Base-by-base conservation (phyloP, 1,140 invertebrate genomes). In the Drosophila ohnishii region DNA sequence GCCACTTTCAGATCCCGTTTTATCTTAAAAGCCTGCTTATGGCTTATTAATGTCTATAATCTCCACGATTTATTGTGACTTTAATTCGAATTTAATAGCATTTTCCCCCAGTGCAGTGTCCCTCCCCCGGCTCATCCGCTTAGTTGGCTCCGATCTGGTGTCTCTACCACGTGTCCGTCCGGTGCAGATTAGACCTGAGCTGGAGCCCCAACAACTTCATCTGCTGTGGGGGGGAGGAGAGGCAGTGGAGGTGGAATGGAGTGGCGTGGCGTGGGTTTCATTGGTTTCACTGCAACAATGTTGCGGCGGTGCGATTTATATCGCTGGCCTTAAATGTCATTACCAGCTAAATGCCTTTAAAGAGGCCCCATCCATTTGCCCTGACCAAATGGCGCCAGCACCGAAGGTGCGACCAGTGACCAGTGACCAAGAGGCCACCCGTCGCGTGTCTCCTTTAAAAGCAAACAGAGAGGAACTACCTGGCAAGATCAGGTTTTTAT, bases 291-390 rank as follows among this genome's bases (percentile, higher is more conserved):
- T 40, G 66, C 74, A 77, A 77, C 75, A 77, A 57, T 77, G 73
- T 77, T 76, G 63, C 14, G 61, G 62, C 51, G 62, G 47, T 35
- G 69, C 69, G 69, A 77, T 79, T 65, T 61, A 55, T 67, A 74
- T 75, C 75, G 65, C 48, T 56, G 82, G 69, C 55, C 70, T 86
- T 87, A 78, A 80, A 78, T 77, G 69, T 85, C 80, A 83, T 83
- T 85, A 81, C 63, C 74, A 57, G 66, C 70, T 87, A 87, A 86
- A 86, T 86, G 79, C 62, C 83, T 87, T 86, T 86, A 87, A 87
- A 83, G 86, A 78, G 82, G 66, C 83, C 78, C 78, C 75, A 76
- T 83, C 81, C 70, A 77, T 76, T 72, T 59, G 62, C 60, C 32
- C 39, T 30, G 72, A 45, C 50, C 58, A 50, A 39, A 59, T 82